phyloP scores from a whole-genome alignment of 2,888 invertebrate genomes.

The Pecten maximus region DNA sequence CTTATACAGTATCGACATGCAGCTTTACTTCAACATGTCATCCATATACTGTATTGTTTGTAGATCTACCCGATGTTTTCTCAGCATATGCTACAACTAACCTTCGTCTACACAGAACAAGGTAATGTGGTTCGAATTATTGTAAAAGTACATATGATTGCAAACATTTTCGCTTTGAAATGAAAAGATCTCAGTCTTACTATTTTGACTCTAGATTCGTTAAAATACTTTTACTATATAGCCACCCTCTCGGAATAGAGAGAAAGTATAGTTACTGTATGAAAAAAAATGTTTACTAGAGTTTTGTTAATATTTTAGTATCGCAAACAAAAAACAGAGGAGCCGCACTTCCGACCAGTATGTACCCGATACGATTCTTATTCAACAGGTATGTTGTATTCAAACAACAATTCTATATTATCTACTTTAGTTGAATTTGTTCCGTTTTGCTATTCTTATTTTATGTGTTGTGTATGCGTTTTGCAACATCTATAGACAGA shows the following conservation, averaged over 20 bases:
- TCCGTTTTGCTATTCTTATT: neutral
- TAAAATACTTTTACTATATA: too few relatives aligned
- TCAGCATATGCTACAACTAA: neutral
- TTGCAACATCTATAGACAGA: neutral
- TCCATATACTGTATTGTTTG: neutral
- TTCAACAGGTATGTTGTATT: neutral
- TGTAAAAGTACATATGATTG: neutral
- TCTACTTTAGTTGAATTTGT: neutral
- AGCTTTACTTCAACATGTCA: too few relatives aligned
- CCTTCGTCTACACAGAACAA: neutral
- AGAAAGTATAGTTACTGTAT: neutral
- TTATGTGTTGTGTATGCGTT: neutral
- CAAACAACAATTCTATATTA: too few relatives aligned
- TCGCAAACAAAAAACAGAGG: neutral
- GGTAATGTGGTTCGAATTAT: neutral
- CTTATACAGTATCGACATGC: too few relatives aligned
- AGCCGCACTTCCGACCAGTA: neutral
- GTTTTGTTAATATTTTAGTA: neutral
- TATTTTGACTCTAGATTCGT: too few relatives aligned
- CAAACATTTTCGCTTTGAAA: too few relatives aligned
- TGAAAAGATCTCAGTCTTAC: too few relatives aligned
- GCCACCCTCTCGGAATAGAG: too few relatives aligned
- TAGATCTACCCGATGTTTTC: neutral
- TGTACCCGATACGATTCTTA: neutral
- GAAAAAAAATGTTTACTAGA: neutral